A percentile compares a stretch with the other conserved stretches of the same genome.
Conservation (phyloP, 1,140 invertebrate genomes). For the Calliopsis andreniformis region DNA sequence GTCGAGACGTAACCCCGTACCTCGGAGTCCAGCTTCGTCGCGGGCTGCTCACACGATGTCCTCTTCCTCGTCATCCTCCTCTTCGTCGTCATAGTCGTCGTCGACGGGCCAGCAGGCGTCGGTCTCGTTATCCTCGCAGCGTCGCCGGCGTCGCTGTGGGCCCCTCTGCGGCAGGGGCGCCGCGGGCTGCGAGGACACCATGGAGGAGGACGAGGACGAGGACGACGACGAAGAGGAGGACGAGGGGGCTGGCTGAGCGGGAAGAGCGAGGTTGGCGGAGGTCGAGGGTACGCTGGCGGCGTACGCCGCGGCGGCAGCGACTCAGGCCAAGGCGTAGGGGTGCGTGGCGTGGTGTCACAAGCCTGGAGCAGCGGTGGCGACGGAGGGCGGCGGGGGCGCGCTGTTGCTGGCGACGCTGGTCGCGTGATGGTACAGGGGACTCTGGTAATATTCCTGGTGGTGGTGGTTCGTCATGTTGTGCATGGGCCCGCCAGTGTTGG, state of each 20-base stretch:
- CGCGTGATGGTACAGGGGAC: constrained; percentile 87
- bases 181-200: background rate
- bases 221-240: background rate
- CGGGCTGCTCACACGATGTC: constrained; percentile 41
- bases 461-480: constrained; percentile 83
- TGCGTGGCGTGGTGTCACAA: constrained; percentile 86
- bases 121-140: constrained; percentile 36
- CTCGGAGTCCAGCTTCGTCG: background rate
- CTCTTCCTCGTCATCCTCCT: constrained; percentile 69
- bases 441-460: constrained; percentile 92
- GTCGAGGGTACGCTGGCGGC: constrained; percentile 52
- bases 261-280: background rate
- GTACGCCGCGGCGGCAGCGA: constrained; percentile 71
- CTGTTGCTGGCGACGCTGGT: constrained; percentile 83
- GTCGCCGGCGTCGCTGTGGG: constrained; percentile 33
- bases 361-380: constrained; percentile 83
- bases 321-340: constrained; percentile 87
- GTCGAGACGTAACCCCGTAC: too few relatives aligned
- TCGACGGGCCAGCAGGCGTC: constrained; percentile 59
- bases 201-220: background rate
- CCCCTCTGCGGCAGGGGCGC: background rate
- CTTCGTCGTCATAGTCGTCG: constrained; percentile 64
- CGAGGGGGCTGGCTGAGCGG: background rate
- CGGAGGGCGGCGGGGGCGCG: constrained; percentile 70
- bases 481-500: constrained; percentile 84